Evolutionary conservation across 1,140 invertebrate species (phyloP), one percentile per base, ranked within the genome.

Genomic region (Nixonia krombeini): DNA sequence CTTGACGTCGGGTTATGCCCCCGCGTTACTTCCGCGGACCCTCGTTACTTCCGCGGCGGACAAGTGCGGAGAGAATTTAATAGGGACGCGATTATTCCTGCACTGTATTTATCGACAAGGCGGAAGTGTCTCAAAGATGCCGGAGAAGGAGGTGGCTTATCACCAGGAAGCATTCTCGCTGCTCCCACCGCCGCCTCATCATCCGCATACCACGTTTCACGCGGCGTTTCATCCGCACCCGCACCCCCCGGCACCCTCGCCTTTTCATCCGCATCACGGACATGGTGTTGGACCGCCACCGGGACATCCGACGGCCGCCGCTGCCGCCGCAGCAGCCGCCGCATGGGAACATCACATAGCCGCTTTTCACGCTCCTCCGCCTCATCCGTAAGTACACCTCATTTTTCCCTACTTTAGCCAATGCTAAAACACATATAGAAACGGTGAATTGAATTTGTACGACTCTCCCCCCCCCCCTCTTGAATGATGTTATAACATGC

Each of bases 61-160:
- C n/a, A n/a, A n/a, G n/a, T n/a, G n/a, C n/a, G n/a, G n/a, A n/a
- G n/a, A n/a, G n/a, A n/a, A n/a, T n/a, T n/a, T n/a, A n/a, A n/a
- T n/a, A n/a, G n/a, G n/a, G n/a, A n/a, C n/a, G n/a, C n/a, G n/a
- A n/a, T n/a, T n/a, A n/a, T n/a, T n/a, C n/a, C n/a, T n/a, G n/a
- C n/a, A n/a, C n/a, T n/a, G n/a, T n/a, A n/a, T n/a, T n/a, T n/a
- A n/a, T n/a, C n/a, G n/a, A n/a, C n/a, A n/a, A n/a, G n/a, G n/a
- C n/a, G n/a, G n/a, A n/a, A n/a, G n/a, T n/a, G n/a, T n/a, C n/a
- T n/a, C n/a, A n/a, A n/a, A n/a, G n/a, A 85, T 85, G 84, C 84
- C 84, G 45, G 84, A 84, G 49, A 85, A 85, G 71, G 84, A 85
- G 69, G 84, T 85, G 44, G 82, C 84, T 38, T 84, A 85, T 64